A percentile compares a stretch with the other conserved stretches of the same genome.
These are phyloP conservation scores for Bufo bufo DNA, from an alignment of 2,113 vertebrate genomes.

Conservation along the genomic window DNA sequence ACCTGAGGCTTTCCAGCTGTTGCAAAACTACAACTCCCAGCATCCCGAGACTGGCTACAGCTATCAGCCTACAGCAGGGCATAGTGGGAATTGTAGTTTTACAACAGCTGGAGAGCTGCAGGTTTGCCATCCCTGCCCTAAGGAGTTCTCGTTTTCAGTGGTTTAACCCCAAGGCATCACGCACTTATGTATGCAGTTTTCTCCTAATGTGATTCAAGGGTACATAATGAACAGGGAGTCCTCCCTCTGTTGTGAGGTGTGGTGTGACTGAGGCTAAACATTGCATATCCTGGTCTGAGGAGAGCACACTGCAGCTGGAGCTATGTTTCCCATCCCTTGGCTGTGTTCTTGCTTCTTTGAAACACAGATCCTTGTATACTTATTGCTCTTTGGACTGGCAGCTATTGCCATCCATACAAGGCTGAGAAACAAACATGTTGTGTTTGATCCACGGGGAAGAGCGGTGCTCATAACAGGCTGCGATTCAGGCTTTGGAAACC, in stretches of 20 bases:
- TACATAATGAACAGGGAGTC: no score
- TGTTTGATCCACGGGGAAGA: conserved; percentile 47
- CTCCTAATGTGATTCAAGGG: no score
- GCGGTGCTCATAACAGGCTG: not conserved
- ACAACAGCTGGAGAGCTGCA: no score
- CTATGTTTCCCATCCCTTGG: not conserved
- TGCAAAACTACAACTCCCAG: no score
- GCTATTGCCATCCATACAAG: not conserved
- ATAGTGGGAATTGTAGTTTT: no score
- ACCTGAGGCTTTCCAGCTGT: no score
- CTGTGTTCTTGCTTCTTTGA: not conserved
- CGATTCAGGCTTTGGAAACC: not conserved
- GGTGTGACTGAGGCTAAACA: not conserved
- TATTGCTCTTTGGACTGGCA: not conserved
- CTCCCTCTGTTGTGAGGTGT: not conserved
- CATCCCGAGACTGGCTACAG: no score
- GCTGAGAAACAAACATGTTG: not conserved
- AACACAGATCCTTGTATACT: not conserved
- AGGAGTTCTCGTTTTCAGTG: no score
- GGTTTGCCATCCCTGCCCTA: no score
- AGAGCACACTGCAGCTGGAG: not conserved
- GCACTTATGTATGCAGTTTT: no score
- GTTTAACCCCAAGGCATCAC: no score
- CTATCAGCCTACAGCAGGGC: no score
- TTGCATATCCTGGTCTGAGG: not conserved